Base-by-base conservation (phyloP, 2,888 invertebrate species). In the Thymelicus acteon region DNA sequence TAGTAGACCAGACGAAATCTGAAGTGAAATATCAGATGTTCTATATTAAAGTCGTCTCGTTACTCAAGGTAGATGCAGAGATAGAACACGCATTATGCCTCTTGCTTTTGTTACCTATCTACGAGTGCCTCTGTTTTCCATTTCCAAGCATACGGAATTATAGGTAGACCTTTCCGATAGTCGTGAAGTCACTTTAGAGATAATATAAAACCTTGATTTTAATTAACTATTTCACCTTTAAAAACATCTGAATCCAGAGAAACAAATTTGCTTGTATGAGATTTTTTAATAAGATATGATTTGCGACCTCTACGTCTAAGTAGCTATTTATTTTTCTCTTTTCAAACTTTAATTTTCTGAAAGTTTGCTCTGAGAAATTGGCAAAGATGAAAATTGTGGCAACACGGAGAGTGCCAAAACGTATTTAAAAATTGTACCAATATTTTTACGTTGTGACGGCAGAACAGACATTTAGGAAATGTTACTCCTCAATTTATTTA, bases 71-170 rank as follows among this genome's bases (percentile, higher is more conserved):
- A 74, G 79, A 88, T 88, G 83, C 83, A 75, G 81, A 86, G 86
- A 88, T 87, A 87, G 82, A 79, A 82, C 84, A 87, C 84, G 87
- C 84, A 83, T 84, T 84, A 83, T 83, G 78, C 77, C 65, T 75
- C 74, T 77, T 78, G 75, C 79, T 78, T 84, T 88, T 87, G 87
- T 85, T 84, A 77, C 76, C 78, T 72, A 71, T 72, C 76, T 77
- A 75, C 15, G 49, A 52, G 49, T 52, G 49, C 73, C 77, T 75
- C 77, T 76, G 79, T 84, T 82, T 81, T 76, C 76, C 79, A 78
- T 81, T 81, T 80, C 77, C 79, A 77, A 75, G 73, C 72, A 69
- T 72, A 72, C 74, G 72, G 60, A 60, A 65, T 71, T 65, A 19
- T 19, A 19, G n/a, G 60, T 63, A 65, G 64, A 60, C 65, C 40